Evolutionary conservation across 2,888 invertebrate genomes (phyloP).

Genomic region (Eudasyphora cyanicolor): DNA sequence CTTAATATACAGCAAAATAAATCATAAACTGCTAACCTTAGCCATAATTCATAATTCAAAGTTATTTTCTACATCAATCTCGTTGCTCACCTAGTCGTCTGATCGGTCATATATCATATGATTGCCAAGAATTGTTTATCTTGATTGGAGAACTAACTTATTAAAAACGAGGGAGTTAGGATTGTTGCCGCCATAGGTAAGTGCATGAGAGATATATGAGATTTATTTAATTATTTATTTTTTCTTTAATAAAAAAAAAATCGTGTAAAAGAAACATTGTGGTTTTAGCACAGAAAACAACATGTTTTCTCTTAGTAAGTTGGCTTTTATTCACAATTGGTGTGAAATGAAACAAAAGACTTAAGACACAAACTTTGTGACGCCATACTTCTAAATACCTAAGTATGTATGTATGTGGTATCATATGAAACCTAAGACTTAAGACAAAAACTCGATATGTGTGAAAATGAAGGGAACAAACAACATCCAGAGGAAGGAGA

Average conservation of each 20-base stretch:
- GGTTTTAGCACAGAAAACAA: neutral
- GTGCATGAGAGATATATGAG: no score
- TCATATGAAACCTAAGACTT: conserved; percentile 11
- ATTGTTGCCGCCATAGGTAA: neutral
- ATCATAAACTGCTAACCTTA: conserved; percentile 62
- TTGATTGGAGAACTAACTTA: neutral
- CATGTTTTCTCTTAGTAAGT: neutral
- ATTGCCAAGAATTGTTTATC: neutral
- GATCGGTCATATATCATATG: no score
- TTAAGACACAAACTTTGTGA: conserved; percentile 23
- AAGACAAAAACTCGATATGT: conserved; percentile 13
- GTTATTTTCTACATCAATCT: conserved; percentile 56
- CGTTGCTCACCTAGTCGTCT: no score
- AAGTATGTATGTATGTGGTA: neutral
- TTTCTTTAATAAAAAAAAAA: neutral
- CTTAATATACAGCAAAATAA: conserved; percentile 35
- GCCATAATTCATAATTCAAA: conserved; percentile 53
- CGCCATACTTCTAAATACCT: neutral
- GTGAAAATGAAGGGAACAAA: conserved; percentile 6
- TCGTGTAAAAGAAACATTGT: neutral
- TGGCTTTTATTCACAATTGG: neutral
- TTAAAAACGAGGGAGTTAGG: neutral
- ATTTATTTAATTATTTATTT: neutral
- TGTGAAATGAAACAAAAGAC: conserved; percentile 23
- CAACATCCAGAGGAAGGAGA: neutral